Base-by-base conservation (phyloP, 2,888 invertebrate genomes). In the Perizoma affinitatum region DNA sequence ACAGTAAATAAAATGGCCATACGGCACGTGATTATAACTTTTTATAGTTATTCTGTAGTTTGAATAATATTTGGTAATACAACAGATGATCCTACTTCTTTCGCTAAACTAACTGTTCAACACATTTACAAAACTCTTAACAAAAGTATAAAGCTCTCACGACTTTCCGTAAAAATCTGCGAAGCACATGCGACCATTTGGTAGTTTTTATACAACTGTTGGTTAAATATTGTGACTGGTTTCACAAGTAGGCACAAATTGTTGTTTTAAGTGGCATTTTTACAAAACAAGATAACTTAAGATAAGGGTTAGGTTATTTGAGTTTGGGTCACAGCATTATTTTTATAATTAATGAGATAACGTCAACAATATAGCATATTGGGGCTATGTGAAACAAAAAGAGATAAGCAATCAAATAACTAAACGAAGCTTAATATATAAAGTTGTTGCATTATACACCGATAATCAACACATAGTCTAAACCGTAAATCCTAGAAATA, bases 191-290 rank as follows among this genome's bases (percentile, higher is more conserved):
- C 76, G 74, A 61, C 44, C 63, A 68, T 74, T 73, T 66, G 58
- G 62, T 63, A 57, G 75, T 77, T 82, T 83, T 84, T 81, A 73
- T 73, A 69, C 57, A 58, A 57, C 58, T 69, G 72, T 72, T 72
- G 72, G 44, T 62, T 79, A 79, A 84, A 86, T 84, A 79, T 85
- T 86, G 74, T 86, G 86, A 85, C 79, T 76, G 53, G 50, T 69
- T 67, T 55, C 60, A 65, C 61, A 68, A 75, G 72, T 69, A 63
- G 52, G 51, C 57, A 61, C 57, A 60, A 61, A 63, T 52, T 62
- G 66, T 57, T 67, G 52, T 64, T 67, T 44, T 56, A 62, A 65
- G 58, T 66, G 63, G 38, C 44, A 40, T 57, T 60, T 57, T 58
- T 47, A 51, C 50, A 49, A 44, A 62, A 62, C 36, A 53, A 55